Evolutionary conservation across 2,113 vertebrate genomes (phyloP), one percentile per base, ranked within the genome.

Genomic region (Lophura nycthemera): DNA sequence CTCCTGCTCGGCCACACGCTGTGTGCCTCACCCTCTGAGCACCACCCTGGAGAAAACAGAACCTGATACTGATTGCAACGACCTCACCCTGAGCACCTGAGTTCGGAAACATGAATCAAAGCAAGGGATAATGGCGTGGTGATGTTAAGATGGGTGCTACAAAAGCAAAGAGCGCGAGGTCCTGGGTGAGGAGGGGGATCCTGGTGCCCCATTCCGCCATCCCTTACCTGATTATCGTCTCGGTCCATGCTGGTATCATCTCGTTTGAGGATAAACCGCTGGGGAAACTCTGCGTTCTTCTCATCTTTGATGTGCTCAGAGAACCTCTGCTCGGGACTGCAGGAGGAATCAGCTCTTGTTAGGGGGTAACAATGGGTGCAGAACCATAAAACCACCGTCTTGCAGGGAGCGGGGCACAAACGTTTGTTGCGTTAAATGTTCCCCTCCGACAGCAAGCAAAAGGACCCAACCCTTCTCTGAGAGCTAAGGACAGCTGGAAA

Each of bases 281-380:
- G 99, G 1, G 99, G 99, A 97, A 99, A 99, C 81, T 99, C 99
- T 59, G 98, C 97, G 61, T 97, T 99, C 95, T 99, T 98, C 97
- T 99, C 99, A 81, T 99, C 99, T 89, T 99, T 99, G 96, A 99
- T 99, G 98, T 99, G 99, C 98, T 99, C 99, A 20, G 99, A 99
- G 96, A 99, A 99, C 84, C 99, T 98, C 97, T 99, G 99, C 93
- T 99, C 99, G 36, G 99, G 99, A 97, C 99, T 99, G 97, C 56
- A 81, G 78, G 95, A 36, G 90, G 81, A 96, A 97, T 48, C 89
- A 94, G 32, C 29, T 16, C 38, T 60, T 38, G 63, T 95, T 4
- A 95, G 40, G 34, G 22, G 43, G 38, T 18, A 12, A 7, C 32
- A 48, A 10, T 0, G 0, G 34, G 6, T 40, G 29, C 1, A 42